Evolutionary conservation across 1,140 invertebrate genomes (phyloP).

Genomic region (Caenorhabditis elegans): WBcel235 BX284603.4:10797001-10797500

Average conservation of each 20-base stretch:
- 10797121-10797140: constrained; percentile 57
- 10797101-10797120: constrained; percentile 62
- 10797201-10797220: constrained; percentile 1
- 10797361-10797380: constrained; percentile 65
- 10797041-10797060: neutral
- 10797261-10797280: constrained; percentile 60
- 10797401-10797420: constrained; percentile 57
- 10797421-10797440: no score
- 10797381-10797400: constrained; percentile 57
- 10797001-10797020: constrained; percentile 59
- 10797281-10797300: constrained; percentile 61
- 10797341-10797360: constrained; percentile 64
- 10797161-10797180: constrained; percentile 63
- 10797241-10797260: constrained; percentile 53
- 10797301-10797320: constrained; percentile 55
- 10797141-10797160: constrained; percentile 58
- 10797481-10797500: no score
- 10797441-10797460: no score
- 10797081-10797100: no score
- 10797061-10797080: no score
- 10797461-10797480: no score
- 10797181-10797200: constrained; percentile 61
- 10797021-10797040: neutral
- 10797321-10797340: constrained; percentile 57
- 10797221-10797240: no score